These are phyloP conservation scores for Drosophila eohydei DNA, from an alignment of 2,888 invertebrate genomes.

Conservation along the genomic window DNA sequence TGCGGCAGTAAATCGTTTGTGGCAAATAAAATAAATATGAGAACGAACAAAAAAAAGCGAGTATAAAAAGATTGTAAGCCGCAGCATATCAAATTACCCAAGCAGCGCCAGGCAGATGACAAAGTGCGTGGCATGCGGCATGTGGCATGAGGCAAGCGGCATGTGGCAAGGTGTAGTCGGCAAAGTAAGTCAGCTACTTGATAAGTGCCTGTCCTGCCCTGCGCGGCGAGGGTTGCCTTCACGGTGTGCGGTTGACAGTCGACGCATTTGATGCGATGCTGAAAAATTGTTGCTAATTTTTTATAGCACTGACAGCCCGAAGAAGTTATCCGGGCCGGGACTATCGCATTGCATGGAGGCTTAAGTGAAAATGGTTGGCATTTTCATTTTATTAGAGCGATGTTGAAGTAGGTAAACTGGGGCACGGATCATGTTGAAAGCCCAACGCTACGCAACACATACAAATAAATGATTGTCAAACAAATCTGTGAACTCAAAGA, in stretches of 20 bases:
- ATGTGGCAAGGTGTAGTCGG: conserved; percentile 70
- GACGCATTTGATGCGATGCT: conserved; percentile 72
- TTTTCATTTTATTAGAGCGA: conserved; percentile 72
- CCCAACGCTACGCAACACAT: conserved; percentile 5
- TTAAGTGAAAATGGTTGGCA: conserved; percentile 72
- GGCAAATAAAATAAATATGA: conserved; percentile 65
- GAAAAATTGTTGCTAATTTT: conserved; percentile 79
- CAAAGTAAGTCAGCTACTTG: conserved; percentile 68
- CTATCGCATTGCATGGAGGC: conserved; percentile 55
- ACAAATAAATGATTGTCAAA: conserved; percentile 40
- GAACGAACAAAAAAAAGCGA: conserved; percentile 6
- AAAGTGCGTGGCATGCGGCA: conserved; percentile 63
- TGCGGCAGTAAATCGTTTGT: conserved; percentile 71
- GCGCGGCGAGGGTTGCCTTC: conserved; percentile 19
- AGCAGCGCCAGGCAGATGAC: conserved; percentile 56
- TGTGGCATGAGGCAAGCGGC: conserved; percentile 38
- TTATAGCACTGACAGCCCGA: conserved; percentile 55
- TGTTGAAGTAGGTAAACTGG: conserved; percentile 35
- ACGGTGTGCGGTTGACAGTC: conserved; percentile 76
- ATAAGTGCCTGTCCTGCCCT: conserved; percentile 56
- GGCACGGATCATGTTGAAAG: conserved; percentile 24
- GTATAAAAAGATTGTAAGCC: conserved; percentile 55
- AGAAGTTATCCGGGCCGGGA: conserved; percentile 19
- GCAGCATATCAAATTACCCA: conserved; percentile 76
- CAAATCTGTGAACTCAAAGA: conserved; percentile 27